These are phyloP conservation scores for Scopus umbretta DNA, from an alignment of 2,113 vertebrate genomes.

Conservation along the genomic window DNA sequence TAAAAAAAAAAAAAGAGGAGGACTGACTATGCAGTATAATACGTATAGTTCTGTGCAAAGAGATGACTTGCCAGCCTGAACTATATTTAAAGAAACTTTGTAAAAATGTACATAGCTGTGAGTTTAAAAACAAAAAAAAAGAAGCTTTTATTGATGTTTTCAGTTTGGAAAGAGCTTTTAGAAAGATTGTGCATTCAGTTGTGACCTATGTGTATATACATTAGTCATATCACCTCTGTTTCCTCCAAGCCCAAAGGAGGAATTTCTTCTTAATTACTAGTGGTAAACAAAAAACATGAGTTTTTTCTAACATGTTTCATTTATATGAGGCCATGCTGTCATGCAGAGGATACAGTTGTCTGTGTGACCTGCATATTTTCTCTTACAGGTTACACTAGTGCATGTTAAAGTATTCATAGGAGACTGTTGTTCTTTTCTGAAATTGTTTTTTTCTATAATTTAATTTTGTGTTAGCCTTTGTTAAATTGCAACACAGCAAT, in stretches of 20 bases:
- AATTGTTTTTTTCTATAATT: conserved; percentile 36
- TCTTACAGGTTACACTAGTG: conserved; percentile 69
- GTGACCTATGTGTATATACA: conserved; percentile 85
- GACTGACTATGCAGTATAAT: conserved; percentile 73
- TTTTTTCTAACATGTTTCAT: conserved; percentile 66
- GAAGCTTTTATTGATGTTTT: conserved; percentile 82
- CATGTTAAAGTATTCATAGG: conserved; percentile 73
- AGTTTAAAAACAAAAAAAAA: conserved; percentile 70
- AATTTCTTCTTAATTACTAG: conserved; percentile 67
- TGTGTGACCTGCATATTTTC: conserved; percentile 63
- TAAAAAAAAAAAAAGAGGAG: conserved; percentile 53
- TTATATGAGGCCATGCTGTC: conserved; percentile 55
- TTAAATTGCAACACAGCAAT: conserved; percentile 2
- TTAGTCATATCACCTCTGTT: conserved; percentile 72
- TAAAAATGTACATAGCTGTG: conserved; percentile 83
- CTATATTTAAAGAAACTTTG: conserved; percentile 89
- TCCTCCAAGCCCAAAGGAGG: conserved; percentile 59
- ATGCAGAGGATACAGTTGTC: conserved; percentile 52
- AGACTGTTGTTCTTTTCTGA: conserved; percentile 47
- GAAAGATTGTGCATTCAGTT: conserved; percentile 80
- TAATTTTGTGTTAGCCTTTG: conserved; percentile 53
- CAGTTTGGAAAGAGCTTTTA: conserved; percentile 82
- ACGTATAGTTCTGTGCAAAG: conserved; percentile 71
- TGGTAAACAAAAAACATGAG: conserved; percentile 49
- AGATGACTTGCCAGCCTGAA: conserved; percentile 82